Conservation (phyloP, 2,797 vertebrate genomes). For the Amblyraja radiata region DNA sequence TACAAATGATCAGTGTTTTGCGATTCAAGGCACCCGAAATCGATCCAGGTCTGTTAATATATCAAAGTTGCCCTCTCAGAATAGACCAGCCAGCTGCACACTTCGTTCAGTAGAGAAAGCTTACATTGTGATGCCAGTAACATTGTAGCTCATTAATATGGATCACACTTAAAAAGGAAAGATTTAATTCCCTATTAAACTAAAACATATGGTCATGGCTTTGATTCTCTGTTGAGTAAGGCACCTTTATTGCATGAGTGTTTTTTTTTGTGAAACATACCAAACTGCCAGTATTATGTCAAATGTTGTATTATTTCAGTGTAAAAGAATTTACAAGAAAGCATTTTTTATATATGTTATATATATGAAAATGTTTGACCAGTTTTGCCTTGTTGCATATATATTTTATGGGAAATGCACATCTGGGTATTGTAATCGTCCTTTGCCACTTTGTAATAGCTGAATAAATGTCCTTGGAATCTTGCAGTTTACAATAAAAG, state of each 20-base stretch:
- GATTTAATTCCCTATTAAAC: background rate
- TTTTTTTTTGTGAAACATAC: slow-evolving; percentile 56
- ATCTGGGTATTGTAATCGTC: slow-evolving; percentile 59
- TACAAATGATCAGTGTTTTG: background rate
- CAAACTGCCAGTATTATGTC: slow-evolving; percentile 65
- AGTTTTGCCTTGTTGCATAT: slow-evolving; percentile 64
- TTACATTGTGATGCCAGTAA: background rate
- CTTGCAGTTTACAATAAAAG: slow-evolving; percentile 76
- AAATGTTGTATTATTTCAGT: slow-evolving; percentile 52
- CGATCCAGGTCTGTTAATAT: background rate
- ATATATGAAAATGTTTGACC: slow-evolving; percentile 61
- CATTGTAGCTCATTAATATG: slow-evolving; percentile 39
- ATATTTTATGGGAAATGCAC: slow-evolving; percentile 70
- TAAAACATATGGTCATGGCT: slow-evolving; percentile 56
- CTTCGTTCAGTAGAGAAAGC: background rate
- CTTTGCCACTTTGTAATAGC: slow-evolving; percentile 54
- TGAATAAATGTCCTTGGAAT: slow-evolving; percentile 58
- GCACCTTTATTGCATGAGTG: slow-evolving; percentile 52
- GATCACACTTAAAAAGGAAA: slow-evolving; percentile 36
- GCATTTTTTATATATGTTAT: slow-evolving; percentile 56
- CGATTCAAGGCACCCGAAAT: slow-evolving; percentile 12
- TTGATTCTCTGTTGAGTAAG: slow-evolving; percentile 56
- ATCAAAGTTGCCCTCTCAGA: background rate
- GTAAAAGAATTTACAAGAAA: slow-evolving; percentile 57
- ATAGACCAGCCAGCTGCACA: background rate